Conservation (phyloP, 1,140 invertebrate genomes). For the Forficula auricularia region DNA sequence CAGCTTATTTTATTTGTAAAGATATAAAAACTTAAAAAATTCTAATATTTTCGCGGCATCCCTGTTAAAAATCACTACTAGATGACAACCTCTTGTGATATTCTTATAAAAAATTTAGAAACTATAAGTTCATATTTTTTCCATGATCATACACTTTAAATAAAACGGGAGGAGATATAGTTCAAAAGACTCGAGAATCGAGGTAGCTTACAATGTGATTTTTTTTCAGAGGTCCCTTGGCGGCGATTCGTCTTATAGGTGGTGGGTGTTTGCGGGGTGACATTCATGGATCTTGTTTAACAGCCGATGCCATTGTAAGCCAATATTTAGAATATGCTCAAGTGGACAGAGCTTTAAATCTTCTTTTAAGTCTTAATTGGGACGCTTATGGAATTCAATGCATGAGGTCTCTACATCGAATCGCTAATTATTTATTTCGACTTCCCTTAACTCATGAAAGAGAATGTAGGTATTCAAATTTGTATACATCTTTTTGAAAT, state of each 20-base stretch:
- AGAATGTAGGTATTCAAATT: conserved; percentile 28
- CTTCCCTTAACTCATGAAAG: conserved; percentile 41
- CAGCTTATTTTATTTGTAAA: too few relatives aligned
- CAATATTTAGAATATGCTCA: conserved; percentile 45
- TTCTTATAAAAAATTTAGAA: too few relatives aligned
- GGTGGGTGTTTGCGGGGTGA: conserved; percentile 26
- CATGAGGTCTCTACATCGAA: conserved; percentile 47
- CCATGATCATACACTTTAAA: too few relatives aligned
- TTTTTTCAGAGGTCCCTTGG: conserved; percentile 28
- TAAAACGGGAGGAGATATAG: too few relatives aligned
- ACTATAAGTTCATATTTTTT: too few relatives aligned
- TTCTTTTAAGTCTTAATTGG: conserved; percentile 52
- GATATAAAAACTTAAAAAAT: too few relatives aligned
- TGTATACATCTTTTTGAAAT: not conserved
- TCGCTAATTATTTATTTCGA: conserved; percentile 50
- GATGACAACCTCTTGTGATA: too few relatives aligned
- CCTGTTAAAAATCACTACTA: too few relatives aligned
- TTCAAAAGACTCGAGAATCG: too few relatives aligned
- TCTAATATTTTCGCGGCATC: too few relatives aligned
- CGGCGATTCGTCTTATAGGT: conserved; percentile 27
- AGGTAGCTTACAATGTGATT: too few relatives aligned
- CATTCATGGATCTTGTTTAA: conserved; percentile 26
- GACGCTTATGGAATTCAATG: conserved; percentile 46
- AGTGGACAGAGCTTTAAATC: conserved; percentile 46
- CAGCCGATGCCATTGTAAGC: conserved; percentile 38